These are phyloP conservation scores for Platyscapa corneri DNA, from an alignment of 1,140 invertebrate species.

Conservation along the genomic window DNA sequence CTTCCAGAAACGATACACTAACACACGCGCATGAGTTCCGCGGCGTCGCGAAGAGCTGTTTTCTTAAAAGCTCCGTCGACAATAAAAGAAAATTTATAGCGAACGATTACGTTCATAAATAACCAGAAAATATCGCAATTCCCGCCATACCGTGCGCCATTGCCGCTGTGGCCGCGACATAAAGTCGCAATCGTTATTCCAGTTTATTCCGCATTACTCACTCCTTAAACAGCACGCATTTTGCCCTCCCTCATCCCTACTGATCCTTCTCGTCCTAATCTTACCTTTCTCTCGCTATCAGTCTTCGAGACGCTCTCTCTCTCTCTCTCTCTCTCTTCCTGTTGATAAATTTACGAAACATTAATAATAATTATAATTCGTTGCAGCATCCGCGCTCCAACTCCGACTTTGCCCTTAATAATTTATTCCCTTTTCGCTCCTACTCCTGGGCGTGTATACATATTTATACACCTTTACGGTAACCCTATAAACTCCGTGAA, in stretches of 20 bases:
- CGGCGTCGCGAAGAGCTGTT: slow-evolving; percentile 32
- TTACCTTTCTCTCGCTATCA: background rate
- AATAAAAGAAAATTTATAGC: slow-evolving; percentile 49
- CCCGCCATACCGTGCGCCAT: background rate
- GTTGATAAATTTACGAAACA: slow-evolving; percentile 47
- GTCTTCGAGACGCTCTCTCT: background rate
- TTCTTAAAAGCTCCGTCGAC: slow-evolving; percentile 49
- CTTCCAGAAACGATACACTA: background rate
- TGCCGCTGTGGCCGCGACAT: slow-evolving; percentile 28
- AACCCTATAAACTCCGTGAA: slow-evolving; percentile 38
- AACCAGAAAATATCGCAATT: slow-evolving; percentile 36
- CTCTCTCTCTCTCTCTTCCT: background rate
- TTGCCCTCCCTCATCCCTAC: background rate
- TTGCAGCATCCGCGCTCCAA: background rate
- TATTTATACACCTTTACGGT: slow-evolving; percentile 35
- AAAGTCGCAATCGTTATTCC: slow-evolving; percentile 49
- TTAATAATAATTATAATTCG: slow-evolving; percentile 52
- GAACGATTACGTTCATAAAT: slow-evolving; percentile 48
- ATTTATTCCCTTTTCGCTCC: slow-evolving; percentile 45
- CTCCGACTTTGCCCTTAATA: slow-evolving; percentile 20
- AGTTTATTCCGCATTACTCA: slow-evolving; percentile 47
- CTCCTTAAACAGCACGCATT: slow-evolving; percentile 21
- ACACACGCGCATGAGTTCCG: slow-evolving; percentile 12
- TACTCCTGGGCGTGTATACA: background rate
- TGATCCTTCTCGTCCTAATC: background rate